Evolutionary conservation across 1,140 invertebrate species (phyloP), one percentile per base, ranked within the genome.

Genomic region (Leguminivora glycinivorella): DNA sequence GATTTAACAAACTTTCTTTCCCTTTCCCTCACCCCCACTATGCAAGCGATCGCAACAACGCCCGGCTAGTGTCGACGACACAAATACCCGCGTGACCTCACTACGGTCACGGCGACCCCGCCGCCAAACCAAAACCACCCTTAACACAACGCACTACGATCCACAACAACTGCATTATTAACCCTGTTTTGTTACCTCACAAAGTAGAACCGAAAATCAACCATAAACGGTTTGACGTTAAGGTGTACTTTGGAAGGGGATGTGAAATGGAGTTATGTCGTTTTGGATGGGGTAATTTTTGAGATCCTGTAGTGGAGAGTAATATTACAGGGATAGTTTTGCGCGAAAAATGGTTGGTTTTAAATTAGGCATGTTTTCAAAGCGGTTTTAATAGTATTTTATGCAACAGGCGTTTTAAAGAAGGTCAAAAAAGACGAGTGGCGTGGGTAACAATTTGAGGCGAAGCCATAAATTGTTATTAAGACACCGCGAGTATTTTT

Each of bases 41-140:
- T 43, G 40, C 12, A 17, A 43, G 40, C 40, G 14, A 17, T 6
- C 40, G n/a, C 40, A 43, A 43, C 40, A 17, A 17, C 40, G 17
- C 40, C 17, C 34, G 34, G 40, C 40, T 43, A 17, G 40, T 43
- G 40, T 43, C 40, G 40, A 43, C 40, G 40, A 43, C 40, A 43
- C 40, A 43, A 43, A 43, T 43, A 43, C 40, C 40, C 40, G 40
- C n/a, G 40, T 43, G 40, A 43, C 40, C 40, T 43, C 40, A 17
- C 40, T 43, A 17, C 40, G 40, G 40, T 43, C 40, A 43, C 40
- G 40, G 40, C 40, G 40, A 43, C 3, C 40, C 14, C 40, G n/a
- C n/a, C 6, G n/a, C 40, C 40, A 43, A 43, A 1, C 40, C 14
- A 17, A 5, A 43, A 43, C 40, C n/a, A 43, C n/a, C n/a, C 40